Evolutionary conservation across 2,797 vertebrate species (phyloP).

Genomic region (Tenualosa ilisha): DNA sequence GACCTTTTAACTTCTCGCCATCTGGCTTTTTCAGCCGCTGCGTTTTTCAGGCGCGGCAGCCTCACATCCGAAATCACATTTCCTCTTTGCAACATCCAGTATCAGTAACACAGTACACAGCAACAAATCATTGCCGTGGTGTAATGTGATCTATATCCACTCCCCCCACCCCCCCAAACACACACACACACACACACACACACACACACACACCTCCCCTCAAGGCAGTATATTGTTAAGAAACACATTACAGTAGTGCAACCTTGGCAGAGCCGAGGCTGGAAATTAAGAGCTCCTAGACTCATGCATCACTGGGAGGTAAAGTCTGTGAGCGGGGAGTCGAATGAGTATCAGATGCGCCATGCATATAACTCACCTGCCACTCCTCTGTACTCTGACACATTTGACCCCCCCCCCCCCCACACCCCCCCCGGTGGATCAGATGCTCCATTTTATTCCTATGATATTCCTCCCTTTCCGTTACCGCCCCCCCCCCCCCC

Average conservation of each 20-base stretch:
- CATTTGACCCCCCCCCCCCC: background rate
- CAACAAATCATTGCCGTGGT: slow-evolving; percentile 67
- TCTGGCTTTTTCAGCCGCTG: slow-evolving; percentile 26
- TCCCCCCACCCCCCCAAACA: background rate
- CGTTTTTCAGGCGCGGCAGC: slow-evolving; percentile 18
- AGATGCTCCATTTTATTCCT: background rate
- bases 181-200: slow-evolving; percentile 34
- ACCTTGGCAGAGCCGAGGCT: slow-evolving; percentile 50
- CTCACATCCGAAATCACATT: slow-evolving; percentile 68
- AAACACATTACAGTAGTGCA: slow-evolving; percentile 67
- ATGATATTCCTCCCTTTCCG: background rate
- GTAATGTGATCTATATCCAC: slow-evolving; percentile 64
- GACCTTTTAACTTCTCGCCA: slow-evolving; percentile 32
- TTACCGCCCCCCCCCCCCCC: background rate
- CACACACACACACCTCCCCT: slow-evolving; percentile 47
- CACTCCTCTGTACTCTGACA: slow-evolving; percentile 12
- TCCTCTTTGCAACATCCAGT: slow-evolving; percentile 61
- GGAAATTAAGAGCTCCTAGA: slow-evolving; percentile 40
- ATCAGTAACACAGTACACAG: slow-evolving; percentile 71
- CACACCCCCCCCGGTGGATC: slow-evolving; percentile 2
- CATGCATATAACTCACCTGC: slow-evolving; percentile 42
- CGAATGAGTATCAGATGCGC: slow-evolving; percentile 49
- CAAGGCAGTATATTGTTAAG: slow-evolving; percentile 62
- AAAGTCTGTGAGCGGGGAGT: slow-evolving; percentile 49
- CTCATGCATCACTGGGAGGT: slow-evolving; percentile 57